These are phyloP conservation scores for Hydrolagus affinis DNA, from an alignment of 2,113 vertebrate species.

Conservation along the genomic window DNA sequence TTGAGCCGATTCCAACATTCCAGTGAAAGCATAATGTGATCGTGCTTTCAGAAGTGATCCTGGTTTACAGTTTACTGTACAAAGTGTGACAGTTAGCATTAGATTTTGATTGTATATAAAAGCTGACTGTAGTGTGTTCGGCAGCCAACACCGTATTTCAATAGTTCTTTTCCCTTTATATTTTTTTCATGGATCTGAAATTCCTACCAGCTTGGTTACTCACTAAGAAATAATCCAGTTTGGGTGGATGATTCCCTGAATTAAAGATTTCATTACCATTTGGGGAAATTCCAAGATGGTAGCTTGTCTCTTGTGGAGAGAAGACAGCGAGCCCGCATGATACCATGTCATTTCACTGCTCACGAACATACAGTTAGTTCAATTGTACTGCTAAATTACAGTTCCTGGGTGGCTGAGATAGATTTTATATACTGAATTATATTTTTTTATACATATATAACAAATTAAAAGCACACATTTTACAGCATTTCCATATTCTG, in stretches of 20 bases:
- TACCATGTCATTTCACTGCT: neutral
- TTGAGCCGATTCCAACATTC: too few relatives aligned
- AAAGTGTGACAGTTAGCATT: too few relatives aligned
- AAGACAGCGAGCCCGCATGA: conserved; percentile 2
- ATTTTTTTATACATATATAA: neutral
- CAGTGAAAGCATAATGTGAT: too few relatives aligned
- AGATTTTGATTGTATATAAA: too few relatives aligned
- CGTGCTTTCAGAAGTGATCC: too few relatives aligned
- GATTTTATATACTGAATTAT: neutral
- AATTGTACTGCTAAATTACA: neutral
- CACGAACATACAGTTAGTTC: neutral
- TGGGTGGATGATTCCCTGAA: neutral
- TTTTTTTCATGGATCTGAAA: neutral
- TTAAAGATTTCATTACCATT: neutral
- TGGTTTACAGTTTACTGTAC: too few relatives aligned
- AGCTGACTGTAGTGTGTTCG: too few relatives aligned
- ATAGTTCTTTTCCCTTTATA: neutral
- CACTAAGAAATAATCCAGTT: neutral
- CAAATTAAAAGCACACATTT: too few relatives aligned
- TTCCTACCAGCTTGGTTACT: neutral
- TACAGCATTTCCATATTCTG: conserved; percentile 1
- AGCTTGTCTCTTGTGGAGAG: neutral
- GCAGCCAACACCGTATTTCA: too few relatives aligned
- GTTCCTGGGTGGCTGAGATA: neutral
- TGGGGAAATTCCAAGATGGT: conserved; percentile 1